phyloP scores from a whole-genome alignment of 2,888 invertebrate species.

The Drosophila demipolita region DNA sequence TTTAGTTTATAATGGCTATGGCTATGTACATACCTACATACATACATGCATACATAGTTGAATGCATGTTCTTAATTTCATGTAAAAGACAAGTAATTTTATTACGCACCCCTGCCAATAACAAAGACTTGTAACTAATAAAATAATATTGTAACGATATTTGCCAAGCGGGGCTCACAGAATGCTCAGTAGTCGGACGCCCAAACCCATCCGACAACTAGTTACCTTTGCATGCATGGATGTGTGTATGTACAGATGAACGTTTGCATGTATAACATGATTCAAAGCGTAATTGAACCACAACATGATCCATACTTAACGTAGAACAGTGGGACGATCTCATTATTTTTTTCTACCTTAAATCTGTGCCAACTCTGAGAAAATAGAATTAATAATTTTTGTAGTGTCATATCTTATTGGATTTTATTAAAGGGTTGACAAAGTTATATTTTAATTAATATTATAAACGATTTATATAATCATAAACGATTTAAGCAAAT shows the following conservation, averaged over 20 bases:
- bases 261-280: conserved; percentile 24
- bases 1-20: conserved; percentile 2
- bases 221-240: not conserved
- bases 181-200: not conserved
- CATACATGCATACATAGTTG: conserved; percentile 16
- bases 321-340: conserved; percentile 1
- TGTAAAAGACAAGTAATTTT: conserved; percentile 4
- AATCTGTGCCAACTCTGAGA: not conserved
- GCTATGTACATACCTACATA: conserved; percentile 18
- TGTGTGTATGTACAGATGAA: conserved; percentile 9
- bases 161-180: not conserved
- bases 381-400: not conserved
- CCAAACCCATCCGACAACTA: not conserved
- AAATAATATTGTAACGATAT: not conserved
- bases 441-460: not conserved
- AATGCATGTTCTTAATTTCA: conserved; percentile 6
- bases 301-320: conserved; percentile 12
- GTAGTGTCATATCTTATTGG: not conserved
- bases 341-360: not conserved
- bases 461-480: too few relatives aligned
- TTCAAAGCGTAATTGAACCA: conserved; percentile 20
- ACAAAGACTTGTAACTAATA: not conserved
- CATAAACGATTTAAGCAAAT: too few relatives aligned
- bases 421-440: not conserved
- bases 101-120: not conserved